These are phyloP conservation scores for Serinus canaria DNA, from an alignment of 2,113 vertebrate species.

Conservation along the genomic window DNA sequence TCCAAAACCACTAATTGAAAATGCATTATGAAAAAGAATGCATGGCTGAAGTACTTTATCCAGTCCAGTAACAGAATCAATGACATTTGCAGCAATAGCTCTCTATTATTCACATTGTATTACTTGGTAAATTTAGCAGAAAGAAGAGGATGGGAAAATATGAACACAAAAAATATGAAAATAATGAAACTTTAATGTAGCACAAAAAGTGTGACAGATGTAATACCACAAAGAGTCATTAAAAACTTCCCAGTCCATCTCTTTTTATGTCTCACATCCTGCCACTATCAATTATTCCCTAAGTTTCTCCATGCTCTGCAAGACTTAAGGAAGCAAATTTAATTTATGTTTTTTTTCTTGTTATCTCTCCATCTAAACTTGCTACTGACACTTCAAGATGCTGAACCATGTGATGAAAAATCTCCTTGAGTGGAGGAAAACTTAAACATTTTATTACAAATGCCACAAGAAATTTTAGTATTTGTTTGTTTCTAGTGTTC, in stretches of 20 bases:
- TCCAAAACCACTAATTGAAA: constrained; percentile 67
- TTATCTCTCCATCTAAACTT: constrained; percentile 22
- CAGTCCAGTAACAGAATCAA: constrained; percentile 64
- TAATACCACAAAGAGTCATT: constrained; percentile 73
- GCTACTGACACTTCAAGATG: background rate
- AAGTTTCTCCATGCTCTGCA: constrained; percentile 48
- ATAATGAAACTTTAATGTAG: constrained; percentile 81
- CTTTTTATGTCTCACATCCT: constrained; percentile 67
- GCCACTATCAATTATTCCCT: constrained; percentile 67
- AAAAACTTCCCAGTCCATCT: constrained; percentile 72
- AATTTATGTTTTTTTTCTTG: constrained; percentile 22
- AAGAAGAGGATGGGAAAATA: constrained; percentile 72
- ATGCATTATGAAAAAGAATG: constrained; percentile 60
- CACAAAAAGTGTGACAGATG: constrained; percentile 75
- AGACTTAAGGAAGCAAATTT: constrained; percentile 35
- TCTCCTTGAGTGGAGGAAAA: background rate
- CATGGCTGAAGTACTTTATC: constrained; percentile 60
- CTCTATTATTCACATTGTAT: constrained; percentile 74
- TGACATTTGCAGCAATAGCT: constrained; percentile 74
- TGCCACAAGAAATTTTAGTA: background rate
- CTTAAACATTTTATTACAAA: background rate
- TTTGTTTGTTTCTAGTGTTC: background rate
- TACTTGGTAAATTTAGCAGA: constrained; percentile 82
- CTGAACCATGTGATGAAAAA: background rate
- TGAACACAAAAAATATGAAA: constrained; percentile 78